Percentiles rank a stretch among this genome's conserved stretches.
Evolutionary conservation across 2,888 invertebrate species (phyloP).

Genomic region (Euplexia lucipara): DNA sequence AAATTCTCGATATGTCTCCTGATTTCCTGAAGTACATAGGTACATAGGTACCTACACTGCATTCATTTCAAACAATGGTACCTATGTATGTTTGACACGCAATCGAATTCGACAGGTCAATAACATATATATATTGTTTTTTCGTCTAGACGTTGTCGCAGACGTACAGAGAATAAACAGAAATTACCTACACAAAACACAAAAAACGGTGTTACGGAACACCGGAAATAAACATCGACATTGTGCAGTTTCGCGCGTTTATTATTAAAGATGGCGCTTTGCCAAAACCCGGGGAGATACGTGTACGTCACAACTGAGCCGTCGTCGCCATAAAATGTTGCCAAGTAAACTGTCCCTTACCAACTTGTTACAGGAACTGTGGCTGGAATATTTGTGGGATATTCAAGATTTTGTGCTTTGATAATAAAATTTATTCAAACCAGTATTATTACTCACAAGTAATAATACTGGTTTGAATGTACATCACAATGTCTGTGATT

Average conservation of each 20-base stretch:
- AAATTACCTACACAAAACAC: too few species aligned
- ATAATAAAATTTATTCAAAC: background rate
- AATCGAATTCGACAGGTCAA: conserved; percentile 9
- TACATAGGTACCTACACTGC: background rate
- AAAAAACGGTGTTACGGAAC: conserved; percentile 44
- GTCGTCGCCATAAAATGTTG: conserved; percentile 56
- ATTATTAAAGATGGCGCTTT: conserved; percentile 82
- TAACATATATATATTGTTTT: conserved; percentile 21
- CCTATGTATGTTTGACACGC: conserved; percentile 1
- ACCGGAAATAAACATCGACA: conserved; percentile 73
- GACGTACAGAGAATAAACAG: conserved; percentile 36
- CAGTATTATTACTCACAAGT: too few species aligned
- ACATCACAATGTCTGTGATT: too few species aligned
- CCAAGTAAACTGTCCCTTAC: conserved; percentile 52
- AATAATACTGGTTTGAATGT: too few species aligned
- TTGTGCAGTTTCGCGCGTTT: conserved; percentile 71
- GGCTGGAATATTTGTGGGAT: conserved; percentile 11
- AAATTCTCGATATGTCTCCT: background rate
- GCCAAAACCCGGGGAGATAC: conserved; percentile 70
- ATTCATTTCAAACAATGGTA: background rate
- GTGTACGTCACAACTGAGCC: conserved; percentile 53
- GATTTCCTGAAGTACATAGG: too few species aligned
- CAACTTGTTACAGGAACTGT: conserved; percentile 3
- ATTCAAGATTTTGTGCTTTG: too few species aligned
- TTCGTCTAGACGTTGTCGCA: conserved; percentile 40